Evolutionary conservation across 2,888 invertebrate genomes (phyloP).

Genomic region (Anoncus sp.): DNA sequence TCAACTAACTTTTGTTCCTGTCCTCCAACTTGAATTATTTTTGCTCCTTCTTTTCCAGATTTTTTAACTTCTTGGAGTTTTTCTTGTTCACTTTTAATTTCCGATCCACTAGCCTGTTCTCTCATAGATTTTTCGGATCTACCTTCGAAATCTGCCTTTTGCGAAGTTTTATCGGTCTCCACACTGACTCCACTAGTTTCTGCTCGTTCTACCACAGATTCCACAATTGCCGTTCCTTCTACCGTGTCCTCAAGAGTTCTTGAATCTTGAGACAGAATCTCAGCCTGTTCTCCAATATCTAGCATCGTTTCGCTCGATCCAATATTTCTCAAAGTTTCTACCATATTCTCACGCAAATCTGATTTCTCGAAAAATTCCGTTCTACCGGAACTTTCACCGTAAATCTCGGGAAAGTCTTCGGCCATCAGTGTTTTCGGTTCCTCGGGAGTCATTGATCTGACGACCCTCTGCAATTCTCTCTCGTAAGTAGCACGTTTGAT

Average conservation of each 20-base stretch:
- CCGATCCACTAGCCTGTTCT: slow-evolving; percentile 26
- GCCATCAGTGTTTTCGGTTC: slow-evolving; percentile 46
- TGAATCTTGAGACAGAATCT: background rate
- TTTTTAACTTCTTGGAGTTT: slow-evolving; percentile 1
- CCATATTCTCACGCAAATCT: slow-evolving; percentile 4
- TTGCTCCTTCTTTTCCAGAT: slow-evolving; percentile 22
- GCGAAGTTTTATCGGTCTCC: background rate
- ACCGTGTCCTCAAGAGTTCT: background rate
- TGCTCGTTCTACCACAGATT: slow-evolving; percentile 18
- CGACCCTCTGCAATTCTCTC: slow-evolving; percentile 71
- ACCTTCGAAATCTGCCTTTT: background rate
- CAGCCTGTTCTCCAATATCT: slow-evolving; percentile 5
- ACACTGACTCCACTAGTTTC: background rate
- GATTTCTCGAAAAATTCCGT: background rate
- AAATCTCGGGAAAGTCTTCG: slow-evolving; percentile 24
- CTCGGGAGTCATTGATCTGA: slow-evolving; percentile 67
- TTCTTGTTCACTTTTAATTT: background rate
- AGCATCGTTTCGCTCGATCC: slow-evolving; percentile 5
- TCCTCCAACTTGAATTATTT: slow-evolving; percentile 10
- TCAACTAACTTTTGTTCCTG: slow-evolving; percentile 46
- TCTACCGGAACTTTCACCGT: background rate
- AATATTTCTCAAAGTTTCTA: slow-evolving; percentile 1
- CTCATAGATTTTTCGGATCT: slow-evolving; percentile 31
- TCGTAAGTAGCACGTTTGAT: slow-evolving; percentile 72
- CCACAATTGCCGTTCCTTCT: background rate